Percentiles rank a stretch among this genome's conserved stretches.
phyloP scores from a whole-genome alignment of 2,113 vertebrate genomes.

The Cyphomyrus discorhynchus region DNA sequence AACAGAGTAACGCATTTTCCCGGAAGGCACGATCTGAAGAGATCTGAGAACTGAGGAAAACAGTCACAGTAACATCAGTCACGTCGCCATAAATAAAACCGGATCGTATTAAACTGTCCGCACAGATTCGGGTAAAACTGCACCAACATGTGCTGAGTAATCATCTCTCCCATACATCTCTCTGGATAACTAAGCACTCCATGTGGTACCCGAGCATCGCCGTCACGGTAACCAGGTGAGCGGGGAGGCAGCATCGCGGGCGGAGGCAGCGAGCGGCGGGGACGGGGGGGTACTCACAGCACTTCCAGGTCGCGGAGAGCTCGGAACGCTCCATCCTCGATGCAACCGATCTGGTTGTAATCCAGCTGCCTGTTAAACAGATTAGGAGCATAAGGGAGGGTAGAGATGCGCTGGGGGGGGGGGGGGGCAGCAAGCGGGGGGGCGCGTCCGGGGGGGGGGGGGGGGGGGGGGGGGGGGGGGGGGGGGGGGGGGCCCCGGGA shows the following conservation, averaged over 20 bases:
- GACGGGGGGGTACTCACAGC: conserved; percentile 74
- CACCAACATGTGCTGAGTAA: neutral
- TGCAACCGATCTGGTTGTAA: conserved; percentile 98
- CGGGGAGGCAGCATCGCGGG: neutral
- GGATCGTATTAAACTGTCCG: neutral
- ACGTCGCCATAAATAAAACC: neutral
- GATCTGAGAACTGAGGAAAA: too few species aligned
- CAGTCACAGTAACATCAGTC: neutral
- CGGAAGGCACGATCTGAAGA: neutral
- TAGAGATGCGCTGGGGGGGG: neutral
- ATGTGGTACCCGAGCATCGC: neutral
- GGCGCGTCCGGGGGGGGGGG: conserved; percentile 31
- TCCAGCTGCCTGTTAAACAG: conserved; percentile 87
- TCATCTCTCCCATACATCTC: neutral
- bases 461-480: neutral
- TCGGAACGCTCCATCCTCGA: conserved; percentile 90
- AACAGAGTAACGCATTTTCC: neutral
- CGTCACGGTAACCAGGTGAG: neutral
- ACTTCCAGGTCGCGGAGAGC: conserved; percentile 94
- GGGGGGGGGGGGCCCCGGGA: conserved; percentile 17
- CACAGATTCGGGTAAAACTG: neutral
- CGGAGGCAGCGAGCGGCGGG: neutral
- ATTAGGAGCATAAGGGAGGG: conserved; percentile 49
- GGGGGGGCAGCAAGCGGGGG: neutral
- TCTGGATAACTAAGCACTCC: neutral